Base-by-base conservation (phyloP, 2,888 invertebrate genomes). In the Mesopsocus fuscifrons region DNA sequence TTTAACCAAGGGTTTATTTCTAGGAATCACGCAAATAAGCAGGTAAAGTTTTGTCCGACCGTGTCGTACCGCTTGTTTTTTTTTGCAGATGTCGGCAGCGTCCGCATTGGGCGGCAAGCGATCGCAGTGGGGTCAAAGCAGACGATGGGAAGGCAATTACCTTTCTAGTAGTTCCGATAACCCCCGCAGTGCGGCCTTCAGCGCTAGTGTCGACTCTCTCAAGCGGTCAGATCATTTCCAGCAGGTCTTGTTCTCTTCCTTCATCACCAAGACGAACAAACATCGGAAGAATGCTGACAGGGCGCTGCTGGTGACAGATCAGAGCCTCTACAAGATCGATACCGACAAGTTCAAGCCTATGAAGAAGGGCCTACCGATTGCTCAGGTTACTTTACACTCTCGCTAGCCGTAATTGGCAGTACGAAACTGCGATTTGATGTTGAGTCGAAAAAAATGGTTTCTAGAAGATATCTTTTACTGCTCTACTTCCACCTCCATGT, bases 101-200 rank as follows among this genome's bases (percentile, higher is more conserved):
- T 74, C 78, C 46, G 73, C 72, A 1, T 62, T 88, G 34, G 69
- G 72, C 50, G 75, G 77, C 6, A 70, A 72, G 51, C 62, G 78
- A 38, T 54, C 60, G 4, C 64, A 75, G 42, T 87, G 82, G 76
- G 88, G 88, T 2, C 74, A 78, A 50, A 67, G 71, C 34, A 65
- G 83, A 42, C 74, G 74, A 52, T 89, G 89, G 89, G 68, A 75
- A 49, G 87, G 87, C 30, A 84, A 89, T 60, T 89, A 89, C 56
- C 65, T 89, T 48, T 65, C 73, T 3, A 66, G 69, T 49, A 64
- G 68, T 1, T 67, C 65, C 43, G 81, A 84, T 53, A 83, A 84
- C 56, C 65, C 69, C 23, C 71, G 72, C 48, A 71, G 72, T 45
- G 65, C 71, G 17, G 61, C 69, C 4, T 84, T 73, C 59, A 74